phyloP scores from a whole-genome alignment of 2,797 vertebrate species.

The Caiman crocodilus region DNA sequence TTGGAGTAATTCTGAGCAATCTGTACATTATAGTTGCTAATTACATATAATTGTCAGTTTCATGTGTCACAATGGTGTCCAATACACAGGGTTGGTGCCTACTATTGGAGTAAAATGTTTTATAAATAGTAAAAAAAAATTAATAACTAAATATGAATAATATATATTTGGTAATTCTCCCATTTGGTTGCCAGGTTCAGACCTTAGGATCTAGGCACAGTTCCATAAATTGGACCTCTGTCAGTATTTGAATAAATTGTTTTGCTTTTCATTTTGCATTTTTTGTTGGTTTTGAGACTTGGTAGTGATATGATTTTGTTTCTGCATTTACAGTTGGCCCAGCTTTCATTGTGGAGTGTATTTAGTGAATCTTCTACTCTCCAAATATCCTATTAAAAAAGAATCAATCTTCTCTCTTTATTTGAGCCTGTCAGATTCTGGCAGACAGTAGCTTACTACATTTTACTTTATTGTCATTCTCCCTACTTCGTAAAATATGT shows the following conservation, averaged over 20 bases:
- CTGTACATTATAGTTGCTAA: not conserved
- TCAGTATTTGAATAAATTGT: not conserved
- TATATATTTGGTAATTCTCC: not conserved
- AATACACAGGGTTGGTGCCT: not conserved
- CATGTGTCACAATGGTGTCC: not conserved
- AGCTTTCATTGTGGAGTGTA: not conserved
- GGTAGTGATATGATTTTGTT: not conserved
- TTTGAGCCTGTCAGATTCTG: not conserved
- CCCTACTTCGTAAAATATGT: not conserved
- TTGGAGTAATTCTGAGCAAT: not conserved
- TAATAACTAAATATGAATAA: not conserved
- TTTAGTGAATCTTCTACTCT: not conserved
- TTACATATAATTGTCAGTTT: not conserved
- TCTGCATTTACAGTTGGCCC: not conserved
- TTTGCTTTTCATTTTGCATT: not conserved
- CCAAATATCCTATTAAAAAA: not conserved
- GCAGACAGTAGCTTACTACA: not conserved
- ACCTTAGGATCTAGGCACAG: not conserved
- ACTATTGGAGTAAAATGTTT: not conserved
- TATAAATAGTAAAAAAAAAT: not conserved
- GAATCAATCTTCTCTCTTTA: not conserved
- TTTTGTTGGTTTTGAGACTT: not conserved
- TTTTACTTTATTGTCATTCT: not conserved
- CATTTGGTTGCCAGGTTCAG: not conserved
- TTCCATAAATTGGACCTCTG: not conserved